Conservation (phyloP, 2,113 vertebrate genomes). For the Scomber japonicus region DNA sequence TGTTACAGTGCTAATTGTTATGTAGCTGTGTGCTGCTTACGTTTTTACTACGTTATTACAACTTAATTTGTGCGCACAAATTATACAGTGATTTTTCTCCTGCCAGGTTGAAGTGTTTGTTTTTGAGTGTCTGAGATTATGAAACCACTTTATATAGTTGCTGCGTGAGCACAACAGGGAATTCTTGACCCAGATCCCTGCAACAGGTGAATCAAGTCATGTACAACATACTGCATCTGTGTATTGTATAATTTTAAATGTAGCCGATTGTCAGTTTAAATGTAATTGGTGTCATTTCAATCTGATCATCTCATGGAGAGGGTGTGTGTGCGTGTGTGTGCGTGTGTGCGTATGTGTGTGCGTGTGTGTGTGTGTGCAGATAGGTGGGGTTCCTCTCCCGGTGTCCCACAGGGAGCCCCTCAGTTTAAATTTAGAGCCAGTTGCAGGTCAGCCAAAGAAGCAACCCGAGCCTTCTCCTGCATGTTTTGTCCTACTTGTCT, state of each 20-base stretch:
- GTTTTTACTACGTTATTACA: no score
- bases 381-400: slow-evolving; percentile 4
- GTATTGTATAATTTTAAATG: not conserved
- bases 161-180: not conserved
- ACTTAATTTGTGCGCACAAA: no score
- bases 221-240: no score
- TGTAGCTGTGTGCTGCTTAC: no score
- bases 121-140: not conserved
- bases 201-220: not conserved
- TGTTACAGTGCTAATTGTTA: no score
- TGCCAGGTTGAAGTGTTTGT: not conserved
- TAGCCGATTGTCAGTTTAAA: not conserved
- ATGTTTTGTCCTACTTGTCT: not conserved
- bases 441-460: not conserved
- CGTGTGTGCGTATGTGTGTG: no score
- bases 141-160: not conserved
- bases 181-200: not conserved
- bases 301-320: not conserved
- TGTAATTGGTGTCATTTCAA: slow-evolving; percentile 12
- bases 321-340: no score
- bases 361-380: not conserved
- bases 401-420: slow-evolving; percentile 15
- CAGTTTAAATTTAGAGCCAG: slow-evolving; percentile 55
- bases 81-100: no score
- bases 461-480: slow-evolving; percentile 9